Percentiles rank a stretch among this genome's conserved stretches.
Conservation (phyloP, 2,113 vertebrate genomes). For the Aegotheles bennettii region DNA sequence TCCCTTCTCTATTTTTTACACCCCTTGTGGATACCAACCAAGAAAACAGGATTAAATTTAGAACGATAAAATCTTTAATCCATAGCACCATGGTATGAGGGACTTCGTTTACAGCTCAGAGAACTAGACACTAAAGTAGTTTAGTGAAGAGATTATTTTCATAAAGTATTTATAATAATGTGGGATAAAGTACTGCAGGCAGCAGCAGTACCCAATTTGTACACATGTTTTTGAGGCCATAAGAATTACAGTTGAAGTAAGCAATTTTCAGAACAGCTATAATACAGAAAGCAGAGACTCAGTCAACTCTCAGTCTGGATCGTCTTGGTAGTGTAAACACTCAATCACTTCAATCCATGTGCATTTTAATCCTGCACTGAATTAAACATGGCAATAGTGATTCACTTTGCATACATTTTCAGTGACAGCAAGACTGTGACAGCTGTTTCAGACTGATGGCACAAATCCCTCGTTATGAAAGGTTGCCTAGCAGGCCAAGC, state of each 20-base stretch:
- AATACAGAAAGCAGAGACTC: not conserved
- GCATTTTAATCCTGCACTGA: not conserved
- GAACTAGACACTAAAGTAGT: constrained; percentile 15
- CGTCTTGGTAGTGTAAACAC: not conserved
- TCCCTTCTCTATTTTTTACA: constrained; percentile 30
- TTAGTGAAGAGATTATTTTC: constrained; percentile 53
- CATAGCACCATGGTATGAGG: not conserved
- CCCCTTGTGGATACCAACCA: constrained; percentile 18
- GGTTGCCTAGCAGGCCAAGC: not conserved
- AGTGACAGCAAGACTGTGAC: not conserved
- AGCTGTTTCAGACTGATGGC: not conserved
- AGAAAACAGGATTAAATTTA: constrained; percentile 57
- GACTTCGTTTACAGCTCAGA: not conserved
- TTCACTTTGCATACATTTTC: not conserved
- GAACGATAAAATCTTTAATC: constrained; percentile 54
- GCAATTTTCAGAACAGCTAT: not conserved
- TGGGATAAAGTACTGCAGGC: constrained; percentile 28
- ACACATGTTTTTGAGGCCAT: not conserved
- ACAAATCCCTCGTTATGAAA: constrained; percentile 8
- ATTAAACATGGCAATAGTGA: not conserved
- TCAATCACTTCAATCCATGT: not conserved
- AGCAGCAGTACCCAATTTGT: not conserved
- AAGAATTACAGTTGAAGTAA: not conserved
- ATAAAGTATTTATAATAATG: constrained; percentile 29
- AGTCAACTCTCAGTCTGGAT: not conserved